Percentiles rank a stretch among this genome's conserved stretches.
Evolutionary conservation across 2,888 invertebrate genomes (phyloP).

Genomic region (Diaperis boleti): DNA sequence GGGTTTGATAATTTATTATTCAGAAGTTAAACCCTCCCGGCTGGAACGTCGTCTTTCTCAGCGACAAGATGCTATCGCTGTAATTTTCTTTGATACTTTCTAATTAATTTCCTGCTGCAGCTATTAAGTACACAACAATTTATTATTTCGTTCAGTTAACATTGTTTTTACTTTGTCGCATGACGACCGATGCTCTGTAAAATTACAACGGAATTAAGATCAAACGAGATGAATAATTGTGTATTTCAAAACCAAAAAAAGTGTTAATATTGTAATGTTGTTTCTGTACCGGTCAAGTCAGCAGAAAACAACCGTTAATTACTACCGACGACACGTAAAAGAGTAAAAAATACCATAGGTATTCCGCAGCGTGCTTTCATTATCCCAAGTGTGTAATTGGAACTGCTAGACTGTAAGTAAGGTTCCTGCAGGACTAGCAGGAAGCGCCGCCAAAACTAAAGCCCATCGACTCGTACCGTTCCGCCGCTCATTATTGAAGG

Average conservation of each 20-base stretch:
- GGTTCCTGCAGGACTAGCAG: slow-evolving; percentile 37
- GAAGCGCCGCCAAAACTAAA: slow-evolving; percentile 51
- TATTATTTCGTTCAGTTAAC: slow-evolving; percentile 25
- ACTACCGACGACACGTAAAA: background rate
- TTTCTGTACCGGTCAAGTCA: slow-evolving; percentile 7
- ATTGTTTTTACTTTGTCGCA: slow-evolving; percentile 7
- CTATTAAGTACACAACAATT: slow-evolving; percentile 32
- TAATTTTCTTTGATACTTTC: slow-evolving; percentile 38
- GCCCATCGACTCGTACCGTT: slow-evolving; percentile 54
- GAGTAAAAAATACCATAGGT: too few relatives aligned
- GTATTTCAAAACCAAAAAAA: background rate
- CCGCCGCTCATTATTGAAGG: slow-evolving; percentile 62
- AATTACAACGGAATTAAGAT: slow-evolving; percentile 19
- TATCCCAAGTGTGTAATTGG: slow-evolving; percentile 51
- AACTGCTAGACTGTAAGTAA: slow-evolving; percentile 45
- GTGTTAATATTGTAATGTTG: too few relatives aligned
- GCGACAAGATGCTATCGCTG: slow-evolving; percentile 35
- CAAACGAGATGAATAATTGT: slow-evolving; percentile 14
- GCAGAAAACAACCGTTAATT: too few relatives aligned
- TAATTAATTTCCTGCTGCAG: slow-evolving; percentile 35
- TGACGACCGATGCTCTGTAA: background rate
- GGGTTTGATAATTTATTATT: slow-evolving; percentile 33
- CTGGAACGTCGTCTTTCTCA: slow-evolving; percentile 24
- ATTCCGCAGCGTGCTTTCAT: slow-evolving; percentile 36
- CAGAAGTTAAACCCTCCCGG: slow-evolving; percentile 27